phyloP scores from a whole-genome alignment of 2,888 invertebrate species.

The Abscondita cerata region DNA sequence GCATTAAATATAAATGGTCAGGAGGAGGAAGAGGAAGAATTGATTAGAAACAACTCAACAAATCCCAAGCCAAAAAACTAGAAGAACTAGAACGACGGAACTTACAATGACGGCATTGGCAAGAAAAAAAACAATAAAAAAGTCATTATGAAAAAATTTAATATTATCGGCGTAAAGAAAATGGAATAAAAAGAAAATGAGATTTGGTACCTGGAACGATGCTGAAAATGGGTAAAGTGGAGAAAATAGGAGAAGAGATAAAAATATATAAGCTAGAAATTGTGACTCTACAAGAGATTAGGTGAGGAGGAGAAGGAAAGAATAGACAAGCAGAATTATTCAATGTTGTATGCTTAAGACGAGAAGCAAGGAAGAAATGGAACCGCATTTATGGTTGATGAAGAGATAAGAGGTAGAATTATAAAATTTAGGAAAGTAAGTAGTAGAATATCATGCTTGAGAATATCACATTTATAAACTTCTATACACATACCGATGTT shows the following conservation, averaged over 20 bases:
- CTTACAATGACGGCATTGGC: too few species aligned
- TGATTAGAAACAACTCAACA: too few species aligned
- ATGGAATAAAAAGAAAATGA: too few species aligned
- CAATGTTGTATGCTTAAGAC: constrained; percentile 28
- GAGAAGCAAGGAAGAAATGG: constrained; percentile 31
- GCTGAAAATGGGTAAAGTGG: constrained; percentile 34
- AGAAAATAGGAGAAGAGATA: constrained; percentile 26
- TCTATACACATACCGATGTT: constrained; percentile 21
- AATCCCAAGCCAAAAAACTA: too few species aligned
- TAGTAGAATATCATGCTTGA: constrained; percentile 21
- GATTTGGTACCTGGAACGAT: too few species aligned
- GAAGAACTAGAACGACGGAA: too few species aligned
- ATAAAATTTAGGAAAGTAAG: constrained; percentile 28
- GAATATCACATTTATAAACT: constrained; percentile 27
- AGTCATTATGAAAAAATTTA: too few species aligned
- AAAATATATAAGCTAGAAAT: constrained; percentile 25
- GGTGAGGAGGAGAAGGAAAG: constrained; percentile 26
- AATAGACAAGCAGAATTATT: constrained; percentile 26
- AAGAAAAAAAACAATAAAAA: too few species aligned
- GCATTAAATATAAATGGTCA: too few species aligned
- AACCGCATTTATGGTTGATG: constrained; percentile 27
- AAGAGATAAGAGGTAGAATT: constrained; percentile 12
- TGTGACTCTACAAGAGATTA: constrained; percentile 29
- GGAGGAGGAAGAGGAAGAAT: too few species aligned
- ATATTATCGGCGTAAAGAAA: too few species aligned